Percentiles rank a stretch among this genome's conserved stretches.
Evolutionary conservation across 1,140 invertebrate species (phyloP).

Genomic region (Trichogramma pretiosum): DNA sequence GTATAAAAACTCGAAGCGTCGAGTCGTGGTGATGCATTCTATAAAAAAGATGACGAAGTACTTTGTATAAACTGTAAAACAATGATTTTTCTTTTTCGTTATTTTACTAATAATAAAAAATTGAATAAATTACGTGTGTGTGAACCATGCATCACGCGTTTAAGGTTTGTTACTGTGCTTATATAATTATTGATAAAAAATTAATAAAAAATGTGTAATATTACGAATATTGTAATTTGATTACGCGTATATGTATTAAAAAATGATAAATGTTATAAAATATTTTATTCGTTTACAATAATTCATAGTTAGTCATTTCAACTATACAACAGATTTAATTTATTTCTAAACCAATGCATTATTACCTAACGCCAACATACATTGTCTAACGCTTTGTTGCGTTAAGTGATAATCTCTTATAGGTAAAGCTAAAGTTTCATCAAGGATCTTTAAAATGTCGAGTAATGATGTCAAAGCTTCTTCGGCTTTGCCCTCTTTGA

Average conservation of each 20-base stretch:
- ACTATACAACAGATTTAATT: not conserved
- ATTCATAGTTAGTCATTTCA: not conserved
- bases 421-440: slow-evolving; percentile 62
- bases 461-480: slow-evolving; percentile 60
- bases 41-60: no score
- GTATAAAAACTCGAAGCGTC: no score
- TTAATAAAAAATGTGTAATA: slow-evolving; percentile 7
- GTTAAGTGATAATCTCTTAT: slow-evolving; percentile 74
- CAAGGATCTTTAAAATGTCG: slow-evolving; percentile 61
- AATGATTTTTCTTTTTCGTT: slow-evolving; percentile 11
- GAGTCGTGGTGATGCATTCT: no score
- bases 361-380: slow-evolving; percentile 62
- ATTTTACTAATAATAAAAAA: no score
- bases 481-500: slow-evolving; percentile 54
- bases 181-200: slow-evolving; percentile 13
- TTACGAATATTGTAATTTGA: slow-evolving; percentile 14
- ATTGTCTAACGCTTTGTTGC: slow-evolving; percentile 69
- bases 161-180: slow-evolving; percentile 11
- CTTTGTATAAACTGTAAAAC: slow-evolving; percentile 15
- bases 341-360: slow-evolving; percentile 23
- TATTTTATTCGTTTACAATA: not conserved
- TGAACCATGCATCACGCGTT: slow-evolving; percentile 1
- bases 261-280: no score
- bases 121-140: slow-evolving; percentile 11
- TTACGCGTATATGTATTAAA: no score